Base-by-base conservation (phyloP, 2,888 invertebrate genomes). In the Geotrupes spiniger region DNA sequence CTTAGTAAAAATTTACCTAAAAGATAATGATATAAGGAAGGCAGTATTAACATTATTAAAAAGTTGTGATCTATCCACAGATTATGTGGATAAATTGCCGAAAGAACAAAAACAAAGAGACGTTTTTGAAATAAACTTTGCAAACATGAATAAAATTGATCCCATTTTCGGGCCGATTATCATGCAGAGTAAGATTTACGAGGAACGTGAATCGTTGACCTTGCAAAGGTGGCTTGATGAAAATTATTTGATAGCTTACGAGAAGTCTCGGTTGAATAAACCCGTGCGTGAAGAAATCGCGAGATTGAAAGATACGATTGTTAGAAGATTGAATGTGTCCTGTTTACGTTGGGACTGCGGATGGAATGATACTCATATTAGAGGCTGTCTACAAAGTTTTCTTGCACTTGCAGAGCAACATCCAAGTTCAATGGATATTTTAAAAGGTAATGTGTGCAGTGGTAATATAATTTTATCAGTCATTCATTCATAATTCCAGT, bases 341-440 rank as follows among this genome's bases (percentile, higher is more conserved):
- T 79, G 83, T 54, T 77, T 87, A 2, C 72, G 79, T 15, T 91
- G 90, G 79, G 91, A 91, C 60, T 89, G 87, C 63, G 91, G 91
- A 6, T 92, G 92, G 92, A 90, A 91, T 64, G 83, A 87, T 47
- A 85, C 88, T 59, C 93, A 94, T 66, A 92, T 91, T 63, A 79
- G 92, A 61, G 94, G 93, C n/a, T 92, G 92, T 63, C 75, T 96
- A 2, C 85, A 89, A 63, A 90, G 92, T 54, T 83, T 96, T 33
- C 82, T 83, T 53, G 81, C 87, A 1, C 73, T 95, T 36, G 81
- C 84, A 0, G 77, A 83, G 36, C 86, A 92, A 63, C 89, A 94
- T 74, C 78, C 84, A 1, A 77, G 82, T 42, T 75, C 81, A 50
- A 84, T 91, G 82, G 65, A 74, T 39, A 78, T 82, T 58, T 75